Conservation (phyloP, 2,888 invertebrate species). For the Macropis europaea region DNA sequence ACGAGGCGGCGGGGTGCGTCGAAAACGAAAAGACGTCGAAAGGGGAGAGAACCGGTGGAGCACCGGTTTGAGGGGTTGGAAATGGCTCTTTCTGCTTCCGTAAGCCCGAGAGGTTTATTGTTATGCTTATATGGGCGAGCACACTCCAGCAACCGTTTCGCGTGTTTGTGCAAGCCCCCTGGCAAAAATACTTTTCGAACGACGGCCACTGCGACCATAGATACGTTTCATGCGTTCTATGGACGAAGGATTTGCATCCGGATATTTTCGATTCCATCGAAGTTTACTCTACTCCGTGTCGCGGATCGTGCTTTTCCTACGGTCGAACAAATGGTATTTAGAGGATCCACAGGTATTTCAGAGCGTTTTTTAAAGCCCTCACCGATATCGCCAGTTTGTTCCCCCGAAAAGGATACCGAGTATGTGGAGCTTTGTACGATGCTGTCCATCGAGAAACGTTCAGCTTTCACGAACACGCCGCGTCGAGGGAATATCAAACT, state of each 20-base stretch:
- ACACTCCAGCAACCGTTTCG: slow-evolving; percentile 19
- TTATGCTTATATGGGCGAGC: slow-evolving; percentile 58
- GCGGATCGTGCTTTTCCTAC: no score
- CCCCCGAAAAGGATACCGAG: no score
- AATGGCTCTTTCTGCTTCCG: slow-evolving; percentile 54
- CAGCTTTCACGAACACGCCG: not conserved
- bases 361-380: no score
- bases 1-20: not conserved
- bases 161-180: slow-evolving; percentile 10
- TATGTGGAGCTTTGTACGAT: no score
- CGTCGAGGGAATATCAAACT: not conserved
- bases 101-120: slow-evolving; percentile 56
- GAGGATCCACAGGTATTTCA: no score
- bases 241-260: slow-evolving; percentile 14
- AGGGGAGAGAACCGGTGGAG: not conserved
- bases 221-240: slow-evolving; percentile 1
- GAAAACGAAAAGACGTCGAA: not conserved
- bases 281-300: not conserved
- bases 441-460: no score
- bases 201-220: not conserved
- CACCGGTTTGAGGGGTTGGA: slow-evolving; percentile 25
- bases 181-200: slow-evolving; percentile 18
- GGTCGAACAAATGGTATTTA: no score
- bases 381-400: no score
- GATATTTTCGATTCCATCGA: slow-evolving; percentile 15